Conservation (phyloP, 92 coral and sea anemone genomes). For the Galaxea fascicularis region DNA sequence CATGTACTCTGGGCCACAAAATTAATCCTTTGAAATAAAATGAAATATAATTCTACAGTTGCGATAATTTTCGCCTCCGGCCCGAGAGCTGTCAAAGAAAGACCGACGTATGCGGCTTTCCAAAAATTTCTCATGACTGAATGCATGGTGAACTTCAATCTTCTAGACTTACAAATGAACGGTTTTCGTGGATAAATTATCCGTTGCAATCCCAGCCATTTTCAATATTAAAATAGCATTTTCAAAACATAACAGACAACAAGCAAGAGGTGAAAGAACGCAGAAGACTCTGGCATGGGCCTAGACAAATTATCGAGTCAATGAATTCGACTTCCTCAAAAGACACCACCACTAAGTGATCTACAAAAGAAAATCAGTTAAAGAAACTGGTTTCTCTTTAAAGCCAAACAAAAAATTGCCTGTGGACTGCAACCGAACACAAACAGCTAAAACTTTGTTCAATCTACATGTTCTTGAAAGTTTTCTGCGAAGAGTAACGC, state of each 20-base stretch:
- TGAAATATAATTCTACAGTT: too few species aligned
- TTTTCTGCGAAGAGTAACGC: background rate
- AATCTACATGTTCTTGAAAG: background rate
- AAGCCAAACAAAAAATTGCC: too few species aligned
- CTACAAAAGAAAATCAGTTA: background rate
- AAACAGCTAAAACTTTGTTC: background rate
- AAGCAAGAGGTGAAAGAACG: background rate
- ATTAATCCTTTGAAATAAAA: background rate
- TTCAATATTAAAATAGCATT: background rate
- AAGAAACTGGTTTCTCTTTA: background rate
- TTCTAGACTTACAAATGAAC: too few species aligned
- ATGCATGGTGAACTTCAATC: too few species aligned
- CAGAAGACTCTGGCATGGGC: background rate
- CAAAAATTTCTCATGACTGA: too few species aligned
- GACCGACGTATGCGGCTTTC: too few species aligned
- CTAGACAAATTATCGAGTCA: conserved; percentile 5
- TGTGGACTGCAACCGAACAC: background rate
- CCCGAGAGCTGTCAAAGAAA: background rate
- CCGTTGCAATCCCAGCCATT: background rate
- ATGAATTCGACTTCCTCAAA: conserved; percentile 7
- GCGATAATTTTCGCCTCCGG: background rate
- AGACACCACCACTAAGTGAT: too few species aligned
- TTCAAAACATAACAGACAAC: background rate
- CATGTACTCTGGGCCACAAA: background rate
- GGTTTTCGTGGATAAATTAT: too few species aligned